Percentiles rank a stretch among this genome's conserved stretches.
Conservation (phyloP, 2,797 vertebrate species). For the Poecilia gillii region DNA sequence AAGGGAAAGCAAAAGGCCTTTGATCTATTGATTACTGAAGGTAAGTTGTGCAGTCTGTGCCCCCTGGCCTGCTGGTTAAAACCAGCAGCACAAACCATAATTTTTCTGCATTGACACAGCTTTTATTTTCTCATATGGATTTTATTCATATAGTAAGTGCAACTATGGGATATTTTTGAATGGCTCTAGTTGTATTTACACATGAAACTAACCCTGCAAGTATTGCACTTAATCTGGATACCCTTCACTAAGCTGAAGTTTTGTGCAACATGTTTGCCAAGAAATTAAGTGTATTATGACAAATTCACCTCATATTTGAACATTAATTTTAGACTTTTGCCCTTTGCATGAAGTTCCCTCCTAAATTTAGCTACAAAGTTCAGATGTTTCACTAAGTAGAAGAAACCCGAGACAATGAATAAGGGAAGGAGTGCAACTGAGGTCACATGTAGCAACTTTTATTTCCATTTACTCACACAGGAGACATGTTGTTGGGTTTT, state of each 20-base stretch:
- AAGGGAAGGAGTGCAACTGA: constrained; percentile 15
- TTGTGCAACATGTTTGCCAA: not conserved
- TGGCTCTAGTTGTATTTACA: not conserved
- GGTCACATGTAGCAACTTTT: not conserved
- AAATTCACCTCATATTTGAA: not conserved
- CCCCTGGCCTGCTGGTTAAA: not conserved
- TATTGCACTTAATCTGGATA: not conserved
- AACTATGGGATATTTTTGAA: not conserved
- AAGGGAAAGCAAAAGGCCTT: constrained; percentile 11
- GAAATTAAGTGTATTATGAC: not conserved
- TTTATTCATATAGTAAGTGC: too few species aligned
- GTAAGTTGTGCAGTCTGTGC: constrained; percentile 51
- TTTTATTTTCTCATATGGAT: not conserved
- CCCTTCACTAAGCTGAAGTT: not conserved
- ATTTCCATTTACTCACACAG: not conserved
- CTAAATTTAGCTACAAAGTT: constrained; percentile 74
- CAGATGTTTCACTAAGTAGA: constrained; percentile 48
- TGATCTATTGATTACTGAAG: constrained; percentile 48
- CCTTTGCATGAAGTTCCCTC: constrained; percentile 61
- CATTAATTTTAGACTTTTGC: constrained; percentile 37
- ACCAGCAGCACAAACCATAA: not conserved
- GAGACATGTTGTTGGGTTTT: not conserved
- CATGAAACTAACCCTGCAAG: not conserved
- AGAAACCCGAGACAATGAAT: constrained; percentile 68
- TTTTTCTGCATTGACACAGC: not conserved